A percentile compares a stretch with the other conserved stretches of the same genome.
These are phyloP conservation scores for Urocynchramus pylzowi DNA, from an alignment of 2,113 vertebrate genomes.

Conservation along the genomic window DNA sequence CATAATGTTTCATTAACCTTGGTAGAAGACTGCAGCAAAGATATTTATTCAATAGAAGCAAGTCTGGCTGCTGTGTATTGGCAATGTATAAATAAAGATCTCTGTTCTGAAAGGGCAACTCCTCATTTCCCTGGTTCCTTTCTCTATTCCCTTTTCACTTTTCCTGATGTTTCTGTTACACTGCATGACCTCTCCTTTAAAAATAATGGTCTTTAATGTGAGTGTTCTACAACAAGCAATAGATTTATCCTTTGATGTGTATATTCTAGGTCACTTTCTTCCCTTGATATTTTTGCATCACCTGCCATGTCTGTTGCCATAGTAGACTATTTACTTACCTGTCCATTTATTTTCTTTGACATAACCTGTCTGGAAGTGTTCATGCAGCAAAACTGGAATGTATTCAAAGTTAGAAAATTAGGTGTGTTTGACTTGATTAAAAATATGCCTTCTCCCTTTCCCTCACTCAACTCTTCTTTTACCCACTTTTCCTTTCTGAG, in stretches of 20 bases:
- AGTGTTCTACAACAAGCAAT: neutral
- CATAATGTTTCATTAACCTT: conserved; percentile 41
- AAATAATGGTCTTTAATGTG: neutral
- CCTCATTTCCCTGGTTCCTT: neutral
- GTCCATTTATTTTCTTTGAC: neutral
- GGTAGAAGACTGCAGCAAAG: neutral
- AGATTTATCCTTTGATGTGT: neutral
- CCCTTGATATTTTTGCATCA: neutral
- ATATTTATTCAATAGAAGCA: neutral
- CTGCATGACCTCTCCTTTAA: neutral
- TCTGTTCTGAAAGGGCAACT: neutral
- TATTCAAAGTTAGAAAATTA: neutral
- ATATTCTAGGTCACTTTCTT: neutral
- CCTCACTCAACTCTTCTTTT: neutral
- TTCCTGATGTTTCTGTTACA: neutral
- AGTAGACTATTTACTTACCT: neutral
- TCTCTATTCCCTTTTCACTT: neutral
- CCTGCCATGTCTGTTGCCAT: rapidly evolving
- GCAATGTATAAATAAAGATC: neutral
- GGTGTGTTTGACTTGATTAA: neutral
- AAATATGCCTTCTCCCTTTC: neutral
- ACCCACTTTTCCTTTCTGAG: neutral
- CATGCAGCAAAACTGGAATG: neutral
- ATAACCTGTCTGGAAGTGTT: neutral
- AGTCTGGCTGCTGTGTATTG: neutral